phyloP scores from a whole-genome alignment of 1,140 invertebrate species.

The Maconellicoccus hirsutus region DNA sequence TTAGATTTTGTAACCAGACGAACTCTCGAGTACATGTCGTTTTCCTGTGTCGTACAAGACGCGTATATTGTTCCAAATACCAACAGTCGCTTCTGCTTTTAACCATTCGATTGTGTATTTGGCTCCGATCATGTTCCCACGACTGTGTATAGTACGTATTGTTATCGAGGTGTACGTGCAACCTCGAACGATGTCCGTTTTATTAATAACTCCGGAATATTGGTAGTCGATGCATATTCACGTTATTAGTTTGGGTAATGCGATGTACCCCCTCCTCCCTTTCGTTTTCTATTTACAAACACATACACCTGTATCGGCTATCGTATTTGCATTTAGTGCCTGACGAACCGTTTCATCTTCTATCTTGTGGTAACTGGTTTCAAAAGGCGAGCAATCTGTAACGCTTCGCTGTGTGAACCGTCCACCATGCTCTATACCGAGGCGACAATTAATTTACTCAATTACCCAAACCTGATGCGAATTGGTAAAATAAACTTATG shows the following conservation, averaged over 20 bases:
- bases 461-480: not conserved
- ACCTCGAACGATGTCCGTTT: constrained; percentile 5
- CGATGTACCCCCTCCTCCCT: not conserved
- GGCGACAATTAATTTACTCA: not conserved
- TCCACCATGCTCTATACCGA: no score
- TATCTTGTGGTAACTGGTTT: not conserved
- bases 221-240: not conserved
- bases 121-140: constrained; percentile 1
- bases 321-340: not conserved
- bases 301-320: not conserved
- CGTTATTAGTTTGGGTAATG: constrained; percentile 2
- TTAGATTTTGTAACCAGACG: no score
- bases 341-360: not conserved
- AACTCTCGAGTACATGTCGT: not conserved
- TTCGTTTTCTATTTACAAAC: no score
- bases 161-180: constrained; percentile 1
- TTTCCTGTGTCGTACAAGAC: not conserved
- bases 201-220: not conserved
- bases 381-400: not conserved
- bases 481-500: not conserved
- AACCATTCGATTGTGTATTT: not conserved
- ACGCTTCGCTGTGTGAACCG: not conserved
- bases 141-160: not conserved
- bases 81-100: constrained; percentile 2
- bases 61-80: not conserved